Evolutionary conservation across 2,888 invertebrate species (phyloP), one percentile per base, ranked within the genome.

Genomic region (Rugalucina vietnamica): DNA sequence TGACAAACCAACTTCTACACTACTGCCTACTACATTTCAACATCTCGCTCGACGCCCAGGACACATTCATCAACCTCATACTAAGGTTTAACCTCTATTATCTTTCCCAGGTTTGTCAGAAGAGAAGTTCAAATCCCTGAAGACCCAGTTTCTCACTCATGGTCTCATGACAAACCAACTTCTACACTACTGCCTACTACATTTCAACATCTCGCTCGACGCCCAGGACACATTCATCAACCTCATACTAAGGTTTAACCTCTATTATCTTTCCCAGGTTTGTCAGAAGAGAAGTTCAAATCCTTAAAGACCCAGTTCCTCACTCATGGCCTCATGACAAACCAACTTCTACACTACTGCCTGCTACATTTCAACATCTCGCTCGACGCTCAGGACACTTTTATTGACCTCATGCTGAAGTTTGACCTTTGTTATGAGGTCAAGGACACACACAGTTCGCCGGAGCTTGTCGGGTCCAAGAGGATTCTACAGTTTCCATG

Each of bases 401-500:
- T 93, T 73, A 89, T 92, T 36, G 90, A 92, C 71, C 87, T 93
- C 8, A 92, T 93, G 93, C 84, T 93, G 21, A 93, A 91, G 82
- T 93, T 93, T 91, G 92, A 92, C 76, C 89, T 93, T 21, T 93
- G 93, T 75, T 93, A 92, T 81, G 91, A 92, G 87, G 90, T 93
- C 24, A 87, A 87, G 1, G 89, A 88, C 24, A 81, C 87, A 0
- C 78, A 86, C 0, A 85, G 85, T 24, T 81, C 90, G 21, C 90
- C 89, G 0, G 88, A 85, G 14, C 86, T 90, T 4, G 75, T 91
- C 21, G 91, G 89, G 0, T 90, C 91, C 0, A 76, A 88, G 49
- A 79, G 89, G 3, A 87, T 92, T 43, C 84, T 93, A n/a, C 91
- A 90, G 81, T 93, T 93, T 79, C 93, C 93, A 43, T 93, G 93